phyloP scores from a whole-genome alignment of 2,888 invertebrate genomes.

The Andrena bucephala region DNA sequence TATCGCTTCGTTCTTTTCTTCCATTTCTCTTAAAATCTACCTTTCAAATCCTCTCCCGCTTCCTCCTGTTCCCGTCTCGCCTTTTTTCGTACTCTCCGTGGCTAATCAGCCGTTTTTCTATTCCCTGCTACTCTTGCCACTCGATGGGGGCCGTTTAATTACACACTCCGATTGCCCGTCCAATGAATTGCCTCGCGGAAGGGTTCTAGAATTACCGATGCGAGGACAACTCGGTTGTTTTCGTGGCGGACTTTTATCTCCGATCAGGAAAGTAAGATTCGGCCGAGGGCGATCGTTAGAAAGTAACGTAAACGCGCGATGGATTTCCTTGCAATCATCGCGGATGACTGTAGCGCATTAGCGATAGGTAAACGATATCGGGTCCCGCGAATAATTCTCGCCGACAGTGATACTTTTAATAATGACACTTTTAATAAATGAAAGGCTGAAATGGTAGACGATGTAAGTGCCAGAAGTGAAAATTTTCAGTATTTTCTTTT shows the following conservation, averaged over 20 bases:
- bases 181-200: not conserved
- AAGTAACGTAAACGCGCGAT: conserved; percentile 10
- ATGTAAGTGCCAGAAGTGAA: too few relatives aligned
- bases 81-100: not conserved
- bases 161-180: not conserved
- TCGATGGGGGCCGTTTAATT: conserved; percentile 1
- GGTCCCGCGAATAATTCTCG: not conserved
- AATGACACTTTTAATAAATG: too few relatives aligned
- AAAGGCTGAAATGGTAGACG: too few relatives aligned
- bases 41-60: not conserved
- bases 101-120: not conserved
- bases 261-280: not conserved
- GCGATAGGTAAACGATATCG: conserved; percentile 21
- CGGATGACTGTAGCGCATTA: conserved; percentile 1
- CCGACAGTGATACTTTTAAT: not conserved
- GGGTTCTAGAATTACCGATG: not conserved
- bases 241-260: not conserved
- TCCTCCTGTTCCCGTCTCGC: not conserved
- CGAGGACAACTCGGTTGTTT: not conserved
- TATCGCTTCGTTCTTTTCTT: not conserved
- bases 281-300: conserved; percentile 16
- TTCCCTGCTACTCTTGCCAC: not conserved
- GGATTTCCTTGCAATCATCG: not conserved
- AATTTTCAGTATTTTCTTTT: too few relatives aligned
- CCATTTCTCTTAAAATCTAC: not conserved